Percentiles rank a stretch among this genome's conserved stretches.
Conservation (phyloP, 2,797 vertebrate species). For the Xerus rutilus region DNA sequence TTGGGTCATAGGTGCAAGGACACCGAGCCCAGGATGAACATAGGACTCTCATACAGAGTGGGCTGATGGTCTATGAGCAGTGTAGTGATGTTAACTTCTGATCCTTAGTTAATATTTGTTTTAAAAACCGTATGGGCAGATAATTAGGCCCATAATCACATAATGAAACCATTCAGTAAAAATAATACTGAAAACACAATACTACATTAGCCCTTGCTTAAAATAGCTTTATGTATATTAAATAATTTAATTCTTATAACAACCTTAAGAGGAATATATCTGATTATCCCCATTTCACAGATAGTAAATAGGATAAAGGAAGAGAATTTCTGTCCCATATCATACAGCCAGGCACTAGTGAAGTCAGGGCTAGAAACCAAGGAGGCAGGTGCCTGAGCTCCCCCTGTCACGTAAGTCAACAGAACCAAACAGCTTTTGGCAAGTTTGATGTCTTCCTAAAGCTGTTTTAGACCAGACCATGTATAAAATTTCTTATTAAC, state of each 20-base stretch:
- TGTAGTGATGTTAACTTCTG: not conserved
- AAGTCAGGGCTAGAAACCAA: not conserved
- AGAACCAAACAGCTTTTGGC: not conserved
- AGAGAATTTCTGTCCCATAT: not conserved
- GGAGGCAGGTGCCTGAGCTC: accelerated
- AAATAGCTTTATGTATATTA: not conserved
- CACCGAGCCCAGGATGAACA: not conserved
- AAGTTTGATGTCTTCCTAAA: not conserved
- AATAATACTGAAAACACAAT: not conserved
- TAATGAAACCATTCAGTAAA: not conserved
- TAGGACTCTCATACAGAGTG: not conserved
- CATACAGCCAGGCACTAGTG: too few species aligned
- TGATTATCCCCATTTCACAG: not conserved
- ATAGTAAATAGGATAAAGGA: not conserved
- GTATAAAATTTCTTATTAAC: not conserved
- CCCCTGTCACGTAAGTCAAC: too few species aligned
- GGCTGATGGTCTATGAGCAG: accelerated
- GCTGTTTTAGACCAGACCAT: not conserved
- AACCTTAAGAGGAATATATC: not conserved
- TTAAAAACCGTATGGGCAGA: not conserved
- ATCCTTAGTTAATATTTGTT: not conserved
- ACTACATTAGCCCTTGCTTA: not conserved
- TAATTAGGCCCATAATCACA: not conserved
- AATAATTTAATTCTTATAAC: not conserved
- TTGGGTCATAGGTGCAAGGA: not conserved